Evolutionary conservation across 2,113 vertebrate genomes (phyloP), one percentile per base, ranked within the genome.

Genomic region (Pelmatolapia mariae): DNA sequence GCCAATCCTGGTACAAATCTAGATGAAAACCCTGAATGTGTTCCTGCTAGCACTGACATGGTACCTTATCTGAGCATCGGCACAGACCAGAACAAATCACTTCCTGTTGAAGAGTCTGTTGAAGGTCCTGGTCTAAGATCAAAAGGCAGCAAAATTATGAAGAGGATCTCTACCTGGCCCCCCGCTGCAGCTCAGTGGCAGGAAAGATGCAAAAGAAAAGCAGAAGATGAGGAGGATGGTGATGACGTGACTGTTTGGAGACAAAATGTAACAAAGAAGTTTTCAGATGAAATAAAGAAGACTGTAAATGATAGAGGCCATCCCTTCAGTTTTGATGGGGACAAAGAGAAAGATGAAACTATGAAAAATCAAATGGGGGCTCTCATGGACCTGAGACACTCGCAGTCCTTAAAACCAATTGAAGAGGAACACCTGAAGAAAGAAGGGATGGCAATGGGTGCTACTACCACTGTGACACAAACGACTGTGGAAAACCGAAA

Each of bases 161-260:
- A 80, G 16, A 95, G 96, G 84, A 89, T 94, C 26, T 93, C 94
- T 79, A 96, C 95, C 12, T 97, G 96, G 96, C 96, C 96, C 54
- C 93, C 13, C 0, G 87, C 94, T 33, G 94, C 92, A 11, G 26
- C 26, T 19, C 94, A 96, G 90, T 96, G 95, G 95, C 91, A 91
- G 89, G 87, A 85, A 11, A 89, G 92, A 50, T 86, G 93, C 56
- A 81, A 88, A 36, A 80, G 59, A 40, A 53, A 61, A 59, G 43
- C 71, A 50, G 71, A 76, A 26, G 73, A 83, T 18, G 85, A 73
- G 8, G 57, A 90, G 29, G 61, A 84, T 10, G 86, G 53, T 6
- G 87, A 63, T 12, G 53, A 73, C 13, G 0, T 86, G 66, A 19
- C 57, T 26, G 24, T 78, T 29, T 86, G 86, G 86, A 73, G 26